A percentile compares a stretch with the other conserved stretches of the same genome.
Evolutionary conservation across 2,888 invertebrate genomes (phyloP).

Genomic region (Marasmarcha lunaedactyla): DNA sequence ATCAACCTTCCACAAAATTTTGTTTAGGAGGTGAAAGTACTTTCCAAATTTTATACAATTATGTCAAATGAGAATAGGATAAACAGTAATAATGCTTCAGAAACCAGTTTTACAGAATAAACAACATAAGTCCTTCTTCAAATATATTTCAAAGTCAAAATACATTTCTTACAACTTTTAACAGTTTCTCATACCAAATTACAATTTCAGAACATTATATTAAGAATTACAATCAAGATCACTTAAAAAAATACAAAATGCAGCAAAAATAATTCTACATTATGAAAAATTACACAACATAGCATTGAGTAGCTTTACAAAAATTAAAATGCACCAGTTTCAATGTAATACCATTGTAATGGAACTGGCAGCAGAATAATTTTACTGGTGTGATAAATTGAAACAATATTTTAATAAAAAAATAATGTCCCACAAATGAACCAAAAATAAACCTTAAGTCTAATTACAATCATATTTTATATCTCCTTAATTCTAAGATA

Average conservation of each 20-base stretch:
- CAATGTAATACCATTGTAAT: conserved; percentile 12
- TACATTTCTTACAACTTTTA: conserved; percentile 63
- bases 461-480: conserved; percentile 57
- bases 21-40: too few relatives aligned
- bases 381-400: conserved; percentile 26
- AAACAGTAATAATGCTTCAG: neutral
- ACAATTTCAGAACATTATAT: conserved; percentile 43
- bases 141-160: conserved; percentile 67
- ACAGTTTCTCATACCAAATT: conserved; percentile 63
- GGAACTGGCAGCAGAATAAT: conserved; percentile 30
- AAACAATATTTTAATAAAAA: conserved; percentile 30
- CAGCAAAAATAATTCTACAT: conserved; percentile 27
- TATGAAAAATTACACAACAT: neutral
- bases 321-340: conserved; percentile 25
- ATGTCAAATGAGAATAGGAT: too few relatives aligned
- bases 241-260: conserved; percentile 50
- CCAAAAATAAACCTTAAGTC: conserved; percentile 54
- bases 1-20: too few relatives aligned
- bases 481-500: conserved; percentile 56
- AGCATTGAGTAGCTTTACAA: conserved; percentile 8
- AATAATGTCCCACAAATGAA: conserved; percentile 39
- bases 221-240: conserved; percentile 32
- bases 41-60: too few relatives aligned
- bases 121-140: conserved; percentile 27
- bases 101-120: neutral